Evolutionary conservation across 92 coral and sea anemone genomes (phyloP).

Genomic region (Umimayanthus chanpuru): DNA sequence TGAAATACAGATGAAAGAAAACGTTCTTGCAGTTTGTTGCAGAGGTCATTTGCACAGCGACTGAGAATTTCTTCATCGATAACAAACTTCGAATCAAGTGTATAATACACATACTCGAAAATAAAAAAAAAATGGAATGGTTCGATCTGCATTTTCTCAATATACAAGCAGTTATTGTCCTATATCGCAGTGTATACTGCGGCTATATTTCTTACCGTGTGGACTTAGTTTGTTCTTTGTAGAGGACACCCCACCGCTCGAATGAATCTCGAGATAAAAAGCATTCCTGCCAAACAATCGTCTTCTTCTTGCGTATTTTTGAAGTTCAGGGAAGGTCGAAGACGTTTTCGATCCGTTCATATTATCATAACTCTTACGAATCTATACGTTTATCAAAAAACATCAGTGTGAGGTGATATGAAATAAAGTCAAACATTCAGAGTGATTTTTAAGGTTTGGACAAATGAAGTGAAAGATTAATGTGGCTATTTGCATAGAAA

Average conservation of each 20-base stretch:
- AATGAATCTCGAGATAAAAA: slow-evolving; percentile 80
- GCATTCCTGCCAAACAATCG: slow-evolving; percentile 77
- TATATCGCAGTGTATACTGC: background rate
- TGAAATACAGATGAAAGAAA: slow-evolving; percentile 3
- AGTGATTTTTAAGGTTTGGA: slow-evolving; percentile 18
- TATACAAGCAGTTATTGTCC: background rate
- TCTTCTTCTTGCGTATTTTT: slow-evolving; percentile 83
- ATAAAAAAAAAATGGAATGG: too few relatives aligned
- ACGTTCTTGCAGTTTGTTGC: background rate
- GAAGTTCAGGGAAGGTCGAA: slow-evolving; percentile 67
- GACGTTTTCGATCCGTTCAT: slow-evolving; percentile 60
- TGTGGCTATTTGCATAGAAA: slow-evolving; percentile 25
- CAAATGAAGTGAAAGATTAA: slow-evolving; percentile 36
- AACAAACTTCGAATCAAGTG: background rate
- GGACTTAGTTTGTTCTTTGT: slow-evolving; percentile 76
- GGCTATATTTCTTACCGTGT: slow-evolving; percentile 53
- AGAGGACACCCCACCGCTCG: slow-evolving; percentile 78
- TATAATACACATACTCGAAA: too few relatives aligned
- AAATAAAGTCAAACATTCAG: background rate
- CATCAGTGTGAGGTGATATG: background rate
- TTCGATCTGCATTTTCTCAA: too few relatives aligned
- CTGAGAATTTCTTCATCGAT: background rate
- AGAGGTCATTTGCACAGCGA: background rate
- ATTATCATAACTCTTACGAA: background rate
- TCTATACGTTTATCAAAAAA: background rate